Conservation (phyloP, 2,113 vertebrate species). For the Spea bombifrons region DNA sequence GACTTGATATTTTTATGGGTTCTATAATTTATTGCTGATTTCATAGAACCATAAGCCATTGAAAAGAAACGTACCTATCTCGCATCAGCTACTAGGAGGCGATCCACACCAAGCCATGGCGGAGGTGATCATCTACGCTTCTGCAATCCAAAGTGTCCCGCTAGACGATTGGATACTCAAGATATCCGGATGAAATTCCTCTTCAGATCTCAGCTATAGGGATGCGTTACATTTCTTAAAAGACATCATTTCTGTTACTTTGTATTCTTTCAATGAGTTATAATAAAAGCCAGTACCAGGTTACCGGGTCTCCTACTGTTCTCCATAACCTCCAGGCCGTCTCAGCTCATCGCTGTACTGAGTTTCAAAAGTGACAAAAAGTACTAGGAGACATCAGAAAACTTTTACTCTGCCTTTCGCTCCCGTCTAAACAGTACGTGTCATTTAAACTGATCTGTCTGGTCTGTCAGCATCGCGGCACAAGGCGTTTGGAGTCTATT, state of each 20-base stretch:
- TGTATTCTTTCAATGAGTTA: too few relatives aligned
- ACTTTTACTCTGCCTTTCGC: not conserved
- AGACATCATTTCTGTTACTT: too few relatives aligned
- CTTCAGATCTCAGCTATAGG: not conserved
- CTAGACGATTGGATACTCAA: not conserved
- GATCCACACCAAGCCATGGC: conserved; percentile 62
- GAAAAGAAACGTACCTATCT: too few relatives aligned
- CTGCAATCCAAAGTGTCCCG: too few relatives aligned
- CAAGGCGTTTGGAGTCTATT: not conserved
- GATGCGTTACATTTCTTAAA: too few relatives aligned
- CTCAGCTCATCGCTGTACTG: not conserved
- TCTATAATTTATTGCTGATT: too few relatives aligned
- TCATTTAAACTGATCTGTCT: not conserved
- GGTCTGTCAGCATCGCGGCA: not conserved
- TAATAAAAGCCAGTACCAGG: too few relatives aligned
- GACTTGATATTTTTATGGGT: too few relatives aligned
- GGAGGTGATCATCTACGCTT: conserved; percentile 39
- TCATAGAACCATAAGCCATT: too few relatives aligned
- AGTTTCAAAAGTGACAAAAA: not conserved
- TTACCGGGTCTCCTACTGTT: too few relatives aligned
- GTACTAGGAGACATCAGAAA: not conserved
- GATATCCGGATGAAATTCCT: not conserved
- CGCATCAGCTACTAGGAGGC: conserved; percentile 61
- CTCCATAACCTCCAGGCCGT: not conserved
- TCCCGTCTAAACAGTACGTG: not conserved